These are phyloP conservation scores for Cossypha caffra DNA, from an alignment of 2,797 vertebrate genomes.

Conservation along the genomic window DNA sequence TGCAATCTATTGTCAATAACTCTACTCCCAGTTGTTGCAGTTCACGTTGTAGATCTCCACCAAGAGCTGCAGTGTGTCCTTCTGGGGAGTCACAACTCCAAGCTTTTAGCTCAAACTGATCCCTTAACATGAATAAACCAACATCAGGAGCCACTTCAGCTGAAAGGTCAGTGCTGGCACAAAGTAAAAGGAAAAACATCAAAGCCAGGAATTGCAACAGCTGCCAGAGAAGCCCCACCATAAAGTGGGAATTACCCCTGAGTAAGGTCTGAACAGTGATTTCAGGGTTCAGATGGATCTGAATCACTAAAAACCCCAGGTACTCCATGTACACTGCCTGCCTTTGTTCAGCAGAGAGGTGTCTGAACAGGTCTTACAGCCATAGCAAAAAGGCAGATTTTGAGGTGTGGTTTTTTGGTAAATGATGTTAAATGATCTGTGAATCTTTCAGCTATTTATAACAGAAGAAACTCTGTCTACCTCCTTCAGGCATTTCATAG, in stretches of 20 bases:
- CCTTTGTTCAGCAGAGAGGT: background rate
- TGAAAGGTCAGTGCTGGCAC: background rate
- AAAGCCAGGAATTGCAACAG: background rate
- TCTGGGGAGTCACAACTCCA: background rate
- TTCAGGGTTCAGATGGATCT: background rate
- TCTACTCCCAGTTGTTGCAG: background rate
- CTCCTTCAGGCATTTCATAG: background rate
- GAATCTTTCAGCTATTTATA: background rate
- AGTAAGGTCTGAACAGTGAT: background rate
- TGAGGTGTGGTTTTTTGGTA: background rate
- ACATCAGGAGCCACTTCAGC: background rate
- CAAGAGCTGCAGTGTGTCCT: background rate
- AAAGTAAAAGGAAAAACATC: background rate
- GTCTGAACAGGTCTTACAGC: background rate
- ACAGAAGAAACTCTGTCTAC: background rate
- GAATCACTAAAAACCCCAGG: background rate
- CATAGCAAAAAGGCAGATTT: background rate
- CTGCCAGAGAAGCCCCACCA: background rate
- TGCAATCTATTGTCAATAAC: accelerated
- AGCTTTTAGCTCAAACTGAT: background rate
- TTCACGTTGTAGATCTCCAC: background rate
- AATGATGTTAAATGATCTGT: background rate
- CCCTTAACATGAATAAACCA: background rate
- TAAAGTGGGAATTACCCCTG: background rate
- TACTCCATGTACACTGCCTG: background rate